Base-by-base conservation (phyloP, 2,113 vertebrate genomes). In the Lepus timidus region DNA sequence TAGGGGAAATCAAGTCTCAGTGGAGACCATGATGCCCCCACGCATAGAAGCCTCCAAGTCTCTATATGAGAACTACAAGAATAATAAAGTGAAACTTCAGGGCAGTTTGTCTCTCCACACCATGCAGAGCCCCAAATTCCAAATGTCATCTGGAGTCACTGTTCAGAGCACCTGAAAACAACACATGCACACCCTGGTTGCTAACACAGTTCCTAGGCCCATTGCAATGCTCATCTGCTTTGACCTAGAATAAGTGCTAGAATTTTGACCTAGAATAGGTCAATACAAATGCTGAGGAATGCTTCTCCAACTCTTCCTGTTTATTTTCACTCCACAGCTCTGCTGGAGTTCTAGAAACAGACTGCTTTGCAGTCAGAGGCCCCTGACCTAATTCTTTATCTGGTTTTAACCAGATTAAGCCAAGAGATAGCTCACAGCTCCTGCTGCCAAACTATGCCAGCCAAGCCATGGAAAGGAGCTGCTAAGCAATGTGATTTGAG, bases 321-420 rank as follows among this genome's bases (percentile, higher is more conserved):
- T 92, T 95, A 92, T 95, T 96, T 96, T 92, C 89, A 89, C 85
- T 85, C 67, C 27, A 11, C 23, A 68, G 71, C 79, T 95, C 83
- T 0, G 20, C 91, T 71, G 80, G 88, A 91, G 75, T 88, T 93
- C 92, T 85, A 62, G 55, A 96, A 93, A 92, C 70, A 91, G 92
- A 88, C 39, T 68, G 79, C 85, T 80, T 67, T 82, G 74, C 83
- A 95, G 75, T 58, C 70, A 81, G 75, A 92, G 36, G 92, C 67
- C 73, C 85, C 70, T 96, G 96, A 96, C 97, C 97, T 97, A 97
- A 93, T 97, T 97, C 95, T 95, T 95, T 93, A 92, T 88, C 96
- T 95, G 88, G 58, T 85, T 97, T 96, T 91, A 95, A 95, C 55
- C 88, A 94, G 95, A 92, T 97, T 95, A 97, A 95, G 70, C 39